Base-by-base conservation (phyloP, 2,888 invertebrate species). In the Ernsta delagoae region DNA sequence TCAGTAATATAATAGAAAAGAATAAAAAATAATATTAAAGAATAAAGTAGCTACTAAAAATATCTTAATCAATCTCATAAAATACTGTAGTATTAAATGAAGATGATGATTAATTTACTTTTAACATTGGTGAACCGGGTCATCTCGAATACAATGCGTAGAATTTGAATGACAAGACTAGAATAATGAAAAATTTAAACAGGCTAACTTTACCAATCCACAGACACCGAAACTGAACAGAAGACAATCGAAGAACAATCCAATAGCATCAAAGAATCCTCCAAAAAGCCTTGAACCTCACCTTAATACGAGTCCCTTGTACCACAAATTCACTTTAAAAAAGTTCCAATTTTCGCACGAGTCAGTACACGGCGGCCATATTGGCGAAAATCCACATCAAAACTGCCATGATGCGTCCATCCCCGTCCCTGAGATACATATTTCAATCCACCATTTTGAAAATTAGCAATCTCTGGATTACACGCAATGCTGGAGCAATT, bases 301-400 rank as follows among this genome's bases (percentile, higher is more conserved):
- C 89, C 89, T 88, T 84, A 59, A 77, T 74, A 68, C 69, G 81
- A 84, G 85, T 87, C 86, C 83, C 75, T 78, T 79, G 75, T 74
- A 78, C 77, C 73, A 75, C 76, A 71, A 74, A 70, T 72, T 74
- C 75, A 77, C 74, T 75, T 70, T 60, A 71, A 77, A 68, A 74
- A 72, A 60, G 74, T 73, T 75, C 75, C 77, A 75, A 68, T 75
- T 70, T 45, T 45, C 72, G 71, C 75, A 76, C 74, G 72, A 73
- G 70, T 82, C 75, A 79, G 41, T 74, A 74, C 69, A 78, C 82
- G 77, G 76, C 72, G 76, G 92, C 92, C 92, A 84, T 92, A 81
- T 90, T 92, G 92, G 92, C 92, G 92, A 92, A 90, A 66, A 79
- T 75, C 82, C 81, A 82, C 78, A 80, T 81, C 6, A 79, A 75